Percentiles rank a stretch among this genome's conserved stretches.
Evolutionary conservation across 2,797 vertebrate species (phyloP).

Genomic region (Neomorphus geoffroyi): DNA sequence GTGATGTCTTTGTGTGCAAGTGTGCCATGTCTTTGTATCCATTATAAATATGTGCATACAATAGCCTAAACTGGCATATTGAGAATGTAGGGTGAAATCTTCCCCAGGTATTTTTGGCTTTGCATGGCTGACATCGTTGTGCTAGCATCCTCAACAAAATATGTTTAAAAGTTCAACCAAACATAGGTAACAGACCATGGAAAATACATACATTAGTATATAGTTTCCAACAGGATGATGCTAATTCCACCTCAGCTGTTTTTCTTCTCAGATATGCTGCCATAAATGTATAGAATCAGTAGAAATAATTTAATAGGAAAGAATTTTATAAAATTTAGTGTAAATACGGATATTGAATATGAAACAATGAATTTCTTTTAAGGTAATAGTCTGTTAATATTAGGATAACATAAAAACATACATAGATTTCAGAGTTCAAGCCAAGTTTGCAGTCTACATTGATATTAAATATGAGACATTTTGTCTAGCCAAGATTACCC

Average conservation of each 20-base stretch:
- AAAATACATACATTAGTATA: rapidly evolving
- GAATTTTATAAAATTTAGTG: neutral
- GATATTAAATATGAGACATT: neutral
- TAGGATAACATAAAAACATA: neutral
- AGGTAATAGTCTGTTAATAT: neutral
- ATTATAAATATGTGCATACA: rapidly evolving
- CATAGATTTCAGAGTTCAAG: neutral
- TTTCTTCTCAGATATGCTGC: neutral
- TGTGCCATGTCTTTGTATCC: neutral
- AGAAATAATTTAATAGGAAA: neutral
- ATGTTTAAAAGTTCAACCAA: neutral
- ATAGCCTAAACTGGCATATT: neutral
- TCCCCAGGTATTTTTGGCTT: neutral
- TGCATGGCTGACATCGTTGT: neutral
- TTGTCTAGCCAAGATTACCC: neutral
- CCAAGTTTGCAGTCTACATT: neutral
- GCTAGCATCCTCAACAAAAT: neutral
- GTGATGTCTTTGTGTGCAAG: neutral
- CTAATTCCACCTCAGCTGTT: neutral
- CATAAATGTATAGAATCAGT: neutral
- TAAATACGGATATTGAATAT: neutral
- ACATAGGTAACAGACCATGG: neutral
- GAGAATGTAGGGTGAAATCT: neutral
- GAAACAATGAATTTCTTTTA: neutral
- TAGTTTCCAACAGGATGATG: neutral